A percentile compares a stretch with the other conserved stretches of the same genome.
These are phyloP conservation scores for Hyles euphorbiae DNA, from an alignment of 1,140 invertebrate species.

Conservation along the genomic window DNA sequence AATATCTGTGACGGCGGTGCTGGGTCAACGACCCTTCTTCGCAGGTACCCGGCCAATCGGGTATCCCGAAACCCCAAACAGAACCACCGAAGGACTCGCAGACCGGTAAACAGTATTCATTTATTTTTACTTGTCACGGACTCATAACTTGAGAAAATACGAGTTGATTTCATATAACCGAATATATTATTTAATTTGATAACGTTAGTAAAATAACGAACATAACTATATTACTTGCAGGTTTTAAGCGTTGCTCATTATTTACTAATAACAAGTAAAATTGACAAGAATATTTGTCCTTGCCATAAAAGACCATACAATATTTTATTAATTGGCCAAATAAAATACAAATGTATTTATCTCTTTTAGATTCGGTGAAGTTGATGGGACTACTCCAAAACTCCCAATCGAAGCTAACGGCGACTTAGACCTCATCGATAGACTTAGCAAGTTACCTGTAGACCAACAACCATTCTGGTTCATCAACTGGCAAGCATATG, in stretches of 20 bases:
- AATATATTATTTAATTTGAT: no score
- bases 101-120: slow-evolving; percentile 36
- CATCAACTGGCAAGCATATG: slow-evolving; percentile 64
- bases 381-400: slow-evolving; percentile 34
- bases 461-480: slow-evolving; percentile 77
- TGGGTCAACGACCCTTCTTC: slow-evolving; percentile 51
- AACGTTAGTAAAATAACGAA: no score
- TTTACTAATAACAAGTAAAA: no score
- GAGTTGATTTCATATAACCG: no score
- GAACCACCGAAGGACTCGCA: slow-evolving; percentile 33
- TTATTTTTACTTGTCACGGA: no score
- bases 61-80: slow-evolving; percentile 39
- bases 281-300: no score
- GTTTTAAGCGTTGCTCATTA: no score
- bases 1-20: slow-evolving; percentile 25
- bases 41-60: slow-evolving; percentile 56
- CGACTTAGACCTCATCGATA: slow-evolving; percentile 64
- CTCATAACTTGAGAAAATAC: no score
- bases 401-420: slow-evolving; percentile 68
- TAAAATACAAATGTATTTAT: neutral
- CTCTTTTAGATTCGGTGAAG: slow-evolving; percentile 52
- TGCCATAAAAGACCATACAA: no score
- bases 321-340: no score
- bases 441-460: slow-evolving; percentile 66
- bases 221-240: no score